These are phyloP conservation scores for Epinephelus fuscoguttatus DNA, from an alignment of 2,113 vertebrate genomes.

Conservation along the genomic window DNA sequence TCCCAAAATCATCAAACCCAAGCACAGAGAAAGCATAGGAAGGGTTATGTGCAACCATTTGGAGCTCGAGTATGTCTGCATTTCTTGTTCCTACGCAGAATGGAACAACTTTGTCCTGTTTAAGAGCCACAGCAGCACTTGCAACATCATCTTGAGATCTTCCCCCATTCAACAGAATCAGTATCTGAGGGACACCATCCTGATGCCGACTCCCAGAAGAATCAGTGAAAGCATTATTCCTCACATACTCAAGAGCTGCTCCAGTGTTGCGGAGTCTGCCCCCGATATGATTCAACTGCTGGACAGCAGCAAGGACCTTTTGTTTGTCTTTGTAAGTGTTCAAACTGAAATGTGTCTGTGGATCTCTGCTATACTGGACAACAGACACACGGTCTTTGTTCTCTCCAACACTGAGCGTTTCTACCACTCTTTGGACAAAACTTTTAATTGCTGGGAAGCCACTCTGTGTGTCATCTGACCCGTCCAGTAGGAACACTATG, in stretches of 20 bases:
- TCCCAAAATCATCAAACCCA: conserved; percentile 76
- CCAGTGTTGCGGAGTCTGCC: conserved; percentile 78
- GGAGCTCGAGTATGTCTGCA: conserved; percentile 85
- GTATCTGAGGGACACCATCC: conserved; percentile 83
- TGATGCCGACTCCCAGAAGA: conserved; percentile 78
- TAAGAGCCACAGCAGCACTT: conserved; percentile 71
- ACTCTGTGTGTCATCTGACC: conserved; percentile 77
- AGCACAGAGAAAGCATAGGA: conserved; percentile 78
- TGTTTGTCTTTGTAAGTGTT: conserved; percentile 76
- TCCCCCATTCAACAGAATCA: conserved; percentile 81
- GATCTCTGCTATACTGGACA: conserved; percentile 81
- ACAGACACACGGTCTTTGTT: conserved; percentile 81
- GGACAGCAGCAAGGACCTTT: conserved; percentile 72
- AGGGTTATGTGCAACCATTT: conserved; percentile 81
- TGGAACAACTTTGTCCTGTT: conserved; percentile 73
- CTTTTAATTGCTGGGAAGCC: conserved; percentile 88
- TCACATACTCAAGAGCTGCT: conserved; percentile 79
- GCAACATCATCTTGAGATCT: conserved; percentile 82
- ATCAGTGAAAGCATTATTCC: conserved; percentile 67
- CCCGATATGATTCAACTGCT: conserved; percentile 78
- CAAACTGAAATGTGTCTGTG: conserved; percentile 78
- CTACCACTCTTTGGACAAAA: conserved; percentile 85
- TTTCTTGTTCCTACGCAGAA: conserved; percentile 79
- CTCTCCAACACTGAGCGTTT: conserved; percentile 76
- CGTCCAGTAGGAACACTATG: conserved; percentile 85